Evolutionary conservation across 2,888 invertebrate genomes (phyloP).

Genomic region (Pyrrhosoma nymphula): DNA sequence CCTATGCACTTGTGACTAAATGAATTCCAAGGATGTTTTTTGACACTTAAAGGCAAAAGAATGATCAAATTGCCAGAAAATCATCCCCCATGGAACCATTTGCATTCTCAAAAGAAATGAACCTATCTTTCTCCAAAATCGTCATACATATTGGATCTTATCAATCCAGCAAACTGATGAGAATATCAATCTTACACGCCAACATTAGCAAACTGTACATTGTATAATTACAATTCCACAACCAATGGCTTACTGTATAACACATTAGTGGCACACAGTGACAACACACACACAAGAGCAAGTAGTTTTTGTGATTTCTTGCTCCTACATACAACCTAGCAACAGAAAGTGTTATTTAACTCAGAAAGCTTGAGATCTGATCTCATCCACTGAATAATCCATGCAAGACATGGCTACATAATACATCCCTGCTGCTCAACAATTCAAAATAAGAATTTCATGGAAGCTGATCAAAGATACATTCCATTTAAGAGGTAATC

Average conservation of each 20-base stretch:
- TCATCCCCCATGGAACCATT: background rate
- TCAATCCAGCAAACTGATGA: background rate
- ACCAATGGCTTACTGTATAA: background rate
- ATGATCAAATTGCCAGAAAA: background rate
- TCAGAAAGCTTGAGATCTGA: constrained; percentile 28
- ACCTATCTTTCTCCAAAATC: background rate
- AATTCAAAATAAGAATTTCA: background rate
- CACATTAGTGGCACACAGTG: constrained; percentile 10
- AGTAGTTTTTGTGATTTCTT: background rate
- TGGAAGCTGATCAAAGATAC: constrained; percentile 85
- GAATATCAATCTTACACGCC: background rate
- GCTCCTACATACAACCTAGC: constrained; percentile 31
- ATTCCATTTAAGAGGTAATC: constrained; percentile 99
- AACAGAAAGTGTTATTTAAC: constrained; percentile 35
- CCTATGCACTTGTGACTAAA: background rate
- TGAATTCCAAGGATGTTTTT: background rate
- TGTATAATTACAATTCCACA: background rate
- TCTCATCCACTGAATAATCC: constrained; percentile 7
- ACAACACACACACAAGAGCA: constrained; percentile 12
- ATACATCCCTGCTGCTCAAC: constrained; percentile 5
- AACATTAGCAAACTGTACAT: background rate
- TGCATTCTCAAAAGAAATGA: background rate
- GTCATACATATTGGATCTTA: background rate
- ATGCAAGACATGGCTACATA: constrained; percentile 21
- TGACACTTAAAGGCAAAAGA: background rate